Evolutionary conservation across 2,113 vertebrate genomes (phyloP).

Genomic region (Microcebus griseorufus): DNA sequence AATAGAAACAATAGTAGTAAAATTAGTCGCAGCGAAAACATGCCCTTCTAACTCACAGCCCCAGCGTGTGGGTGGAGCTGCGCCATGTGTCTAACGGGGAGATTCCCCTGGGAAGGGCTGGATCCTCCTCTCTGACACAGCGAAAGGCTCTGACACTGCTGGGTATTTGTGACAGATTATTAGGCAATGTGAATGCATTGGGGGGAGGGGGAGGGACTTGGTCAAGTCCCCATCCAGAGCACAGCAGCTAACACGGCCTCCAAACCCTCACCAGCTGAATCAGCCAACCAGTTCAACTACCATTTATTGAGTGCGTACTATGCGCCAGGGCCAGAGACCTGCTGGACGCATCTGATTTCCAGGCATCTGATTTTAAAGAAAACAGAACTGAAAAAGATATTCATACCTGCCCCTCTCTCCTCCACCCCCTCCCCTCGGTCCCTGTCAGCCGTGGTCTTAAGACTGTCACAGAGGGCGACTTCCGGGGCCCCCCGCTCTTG

Average conservation of each 20-base stretch:
- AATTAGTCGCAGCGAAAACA: background rate
- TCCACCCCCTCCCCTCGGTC: conserved; percentile 68
- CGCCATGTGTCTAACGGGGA: background rate
- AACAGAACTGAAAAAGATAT: conserved; percentile 63
- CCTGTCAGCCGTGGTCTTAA: conserved; percentile 70
- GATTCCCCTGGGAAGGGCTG: background rate
- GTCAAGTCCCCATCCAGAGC: background rate
- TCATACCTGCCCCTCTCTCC: background rate
- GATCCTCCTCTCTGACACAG: background rate
- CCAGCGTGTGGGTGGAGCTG: background rate
- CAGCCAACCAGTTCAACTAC: background rate
- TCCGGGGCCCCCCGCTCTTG: too few species aligned
- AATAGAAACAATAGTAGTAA: conserved; percentile 43
- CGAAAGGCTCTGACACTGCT: background rate
- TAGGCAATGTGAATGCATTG: background rate
- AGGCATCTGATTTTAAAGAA: conserved; percentile 47
- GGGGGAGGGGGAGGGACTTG: background rate
- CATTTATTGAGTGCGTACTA: background rate
- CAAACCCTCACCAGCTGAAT: background rate
- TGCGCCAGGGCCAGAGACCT: background rate
- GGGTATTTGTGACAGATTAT: background rate
- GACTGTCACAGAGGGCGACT: conserved; percentile 80
- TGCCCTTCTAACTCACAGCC: conserved; percentile 33
- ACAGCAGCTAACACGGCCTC: background rate
- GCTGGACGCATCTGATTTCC: background rate